These are phyloP conservation scores for Nibea albiflora DNA, from an alignment of 2,113 vertebrate genomes.

Conservation along the genomic window DNA sequence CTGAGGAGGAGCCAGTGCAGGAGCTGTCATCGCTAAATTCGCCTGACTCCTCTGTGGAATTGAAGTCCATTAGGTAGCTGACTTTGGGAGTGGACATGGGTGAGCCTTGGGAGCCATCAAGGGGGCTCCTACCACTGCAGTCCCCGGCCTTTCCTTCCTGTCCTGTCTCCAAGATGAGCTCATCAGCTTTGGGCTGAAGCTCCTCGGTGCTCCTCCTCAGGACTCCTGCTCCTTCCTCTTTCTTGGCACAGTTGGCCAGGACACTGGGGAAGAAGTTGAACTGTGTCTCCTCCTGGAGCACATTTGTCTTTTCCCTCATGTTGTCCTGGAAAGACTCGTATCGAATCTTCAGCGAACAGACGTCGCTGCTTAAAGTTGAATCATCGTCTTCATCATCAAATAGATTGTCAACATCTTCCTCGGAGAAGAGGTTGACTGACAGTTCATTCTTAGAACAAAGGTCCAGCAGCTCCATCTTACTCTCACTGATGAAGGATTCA, in stretches of 20 bases:
- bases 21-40: slow-evolving; percentile 96
- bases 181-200: slow-evolving; percentile 90
- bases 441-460: slow-evolving; percentile 99
- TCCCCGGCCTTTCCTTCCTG: slow-evolving; percentile 87
- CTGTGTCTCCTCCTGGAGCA: slow-evolving; percentile 96
- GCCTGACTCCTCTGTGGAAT: slow-evolving; percentile 93
- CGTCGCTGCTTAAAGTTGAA: slow-evolving; percentile 96
- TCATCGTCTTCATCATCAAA: slow-evolving; percentile 98
- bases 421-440: slow-evolving; percentile 98
- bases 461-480: slow-evolving; percentile 98
- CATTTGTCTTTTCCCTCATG: slow-evolving; percentile 95
- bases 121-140: slow-evolving; percentile 88
- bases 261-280: slow-evolving; percentile 99
- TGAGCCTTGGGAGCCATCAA: slow-evolving; percentile 84
- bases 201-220: slow-evolving; percentile 87
- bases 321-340: slow-evolving; percentile 99
- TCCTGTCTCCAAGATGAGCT: slow-evolving; percentile 88
- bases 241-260: slow-evolving; percentile 93
- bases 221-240: slow-evolving; percentile 89
- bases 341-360: slow-evolving; percentile 98
- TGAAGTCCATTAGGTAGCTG: slow-evolving; percentile 93
- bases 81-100: slow-evolving; percentile 92
- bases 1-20: slow-evolving; percentile 93
- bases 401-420: slow-evolving; percentile 99
- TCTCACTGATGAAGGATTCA: slow-evolving; percentile 99